phyloP scores from a whole-genome alignment of 2,888 invertebrate genomes.

The Acanthoscelides obtectus region DNA sequence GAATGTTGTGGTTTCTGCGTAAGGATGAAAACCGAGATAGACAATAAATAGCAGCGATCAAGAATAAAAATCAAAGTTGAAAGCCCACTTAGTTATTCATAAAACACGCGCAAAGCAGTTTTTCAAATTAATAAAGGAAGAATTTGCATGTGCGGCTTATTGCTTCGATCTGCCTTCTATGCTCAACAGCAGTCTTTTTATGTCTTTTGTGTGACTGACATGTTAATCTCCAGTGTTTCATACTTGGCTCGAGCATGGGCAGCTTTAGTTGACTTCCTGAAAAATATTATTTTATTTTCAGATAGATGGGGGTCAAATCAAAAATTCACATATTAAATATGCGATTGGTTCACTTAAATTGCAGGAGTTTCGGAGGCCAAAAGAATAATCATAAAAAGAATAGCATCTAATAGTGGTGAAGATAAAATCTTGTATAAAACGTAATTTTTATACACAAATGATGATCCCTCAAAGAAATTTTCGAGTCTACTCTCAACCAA shows the following conservation, averaged over 20 bases:
- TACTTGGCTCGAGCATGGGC: slow-evolving; percentile 7
- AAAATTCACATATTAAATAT: no score
- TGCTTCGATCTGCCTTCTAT: slow-evolving; percentile 8
- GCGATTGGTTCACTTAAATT: no score
- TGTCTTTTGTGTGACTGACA: slow-evolving; percentile 7
- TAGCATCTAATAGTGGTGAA: no score
- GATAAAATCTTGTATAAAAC: no score
- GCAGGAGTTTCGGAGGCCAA: no score
- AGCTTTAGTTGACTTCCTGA: no score
- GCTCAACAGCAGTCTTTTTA: slow-evolving; percentile 3
- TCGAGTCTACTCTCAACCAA: no score
- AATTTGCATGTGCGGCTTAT: neutral
- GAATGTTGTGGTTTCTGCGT: slow-evolving; percentile 4
- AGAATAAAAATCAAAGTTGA: neutral
- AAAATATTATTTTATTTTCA: no score
- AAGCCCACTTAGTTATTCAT: neutral
- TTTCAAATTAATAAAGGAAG: slow-evolving; percentile 5
- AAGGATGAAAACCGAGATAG: neutral
- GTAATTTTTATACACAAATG: no score
- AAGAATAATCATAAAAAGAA: no score
- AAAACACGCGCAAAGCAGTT: slow-evolving; percentile 5
- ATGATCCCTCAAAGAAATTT: no score
- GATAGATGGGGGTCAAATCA: no score
- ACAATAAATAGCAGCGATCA: neutral
- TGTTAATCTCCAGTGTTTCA: slow-evolving; percentile 3